A percentile compares a stretch with the other conserved stretches of the same genome.
Evolutionary conservation across 2,888 invertebrate species (phyloP).

Genomic region (Dione vanillae): DNA sequence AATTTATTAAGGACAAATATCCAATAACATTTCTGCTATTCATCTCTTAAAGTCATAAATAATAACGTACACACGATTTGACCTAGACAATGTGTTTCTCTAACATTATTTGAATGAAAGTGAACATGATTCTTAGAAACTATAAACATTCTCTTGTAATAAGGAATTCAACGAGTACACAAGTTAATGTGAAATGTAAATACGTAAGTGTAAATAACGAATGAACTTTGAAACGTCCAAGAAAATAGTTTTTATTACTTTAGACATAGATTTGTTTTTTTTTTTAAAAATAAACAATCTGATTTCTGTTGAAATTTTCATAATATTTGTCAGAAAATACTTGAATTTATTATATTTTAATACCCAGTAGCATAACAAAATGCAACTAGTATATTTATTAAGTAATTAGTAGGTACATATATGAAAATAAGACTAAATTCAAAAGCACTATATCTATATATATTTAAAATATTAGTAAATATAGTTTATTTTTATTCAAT

Average conservation of each 20-base stretch:
- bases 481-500: too few relatives aligned
- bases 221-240: not conserved
- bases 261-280: too few relatives aligned
- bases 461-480: too few relatives aligned
- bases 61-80: slow-evolving; percentile 7
- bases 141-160: not conserved
- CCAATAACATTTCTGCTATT: not conserved
- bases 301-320: too few relatives aligned
- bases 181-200: not conserved
- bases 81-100: slow-evolving; percentile 12
- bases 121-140: slow-evolving; percentile 10
- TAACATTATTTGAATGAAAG: slow-evolving; percentile 19
- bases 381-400: too few relatives aligned
- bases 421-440: too few relatives aligned
- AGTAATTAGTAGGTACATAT: too few relatives aligned
- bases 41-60: slow-evolving; percentile 9
- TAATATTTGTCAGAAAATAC: too few relatives aligned
- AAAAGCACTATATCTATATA: too few relatives aligned
- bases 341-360: too few relatives aligned
- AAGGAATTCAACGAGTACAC: slow-evolving; percentile 12
- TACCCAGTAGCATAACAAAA: too few relatives aligned
- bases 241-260: not conserved
- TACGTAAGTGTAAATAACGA: not conserved
- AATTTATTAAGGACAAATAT: not conserved
- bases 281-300: too few relatives aligned